Evolutionary conservation across 2,113 vertebrate species (phyloP).

Genomic region (Eidolon helvum): DNA sequence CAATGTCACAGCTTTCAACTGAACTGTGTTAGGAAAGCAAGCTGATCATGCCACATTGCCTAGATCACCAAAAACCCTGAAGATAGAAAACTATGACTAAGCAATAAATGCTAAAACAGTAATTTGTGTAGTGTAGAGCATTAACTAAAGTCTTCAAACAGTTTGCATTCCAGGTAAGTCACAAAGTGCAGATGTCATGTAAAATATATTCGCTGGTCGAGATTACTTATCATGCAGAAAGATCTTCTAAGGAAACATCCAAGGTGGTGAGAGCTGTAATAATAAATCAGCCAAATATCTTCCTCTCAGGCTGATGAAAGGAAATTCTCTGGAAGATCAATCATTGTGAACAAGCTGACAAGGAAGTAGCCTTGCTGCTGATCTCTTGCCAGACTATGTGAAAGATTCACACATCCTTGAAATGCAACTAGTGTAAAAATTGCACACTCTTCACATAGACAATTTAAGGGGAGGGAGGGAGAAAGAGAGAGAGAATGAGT

Average conservation of each 20-base stretch:
- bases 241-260: slow-evolving; percentile 58
- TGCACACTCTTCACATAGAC: not conserved
- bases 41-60: not conserved
- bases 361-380: not conserved
- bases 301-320: slow-evolving; percentile 52
- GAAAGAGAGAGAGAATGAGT: not conserved
- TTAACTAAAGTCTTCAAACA: slow-evolving; percentile 45
- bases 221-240: slow-evolving; percentile 38
- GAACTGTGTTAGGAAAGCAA: not conserved
- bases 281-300: slow-evolving; percentile 72
- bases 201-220: slow-evolving; percentile 44
- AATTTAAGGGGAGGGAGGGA: not conserved
- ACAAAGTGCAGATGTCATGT: slow-evolving; percentile 20
- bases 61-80: not conserved
- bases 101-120: slow-evolving; percentile 35
- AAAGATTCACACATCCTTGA: slow-evolving; percentile 53
- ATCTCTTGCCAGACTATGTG: not conserved
- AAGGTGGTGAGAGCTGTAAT: slow-evolving; percentile 63
- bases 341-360: slow-evolving; percentile 60
- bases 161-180: slow-evolving; percentile 14
- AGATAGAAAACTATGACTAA: not conserved
- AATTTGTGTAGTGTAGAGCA: slow-evolving; percentile 21
- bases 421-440: slow-evolving; percentile 41
- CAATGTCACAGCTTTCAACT: not conserved
- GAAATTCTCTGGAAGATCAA: slow-evolving; percentile 65